Evolutionary conservation across 2,797 vertebrate species (phyloP).

Genomic region (Myripristis murdjan): DNA sequence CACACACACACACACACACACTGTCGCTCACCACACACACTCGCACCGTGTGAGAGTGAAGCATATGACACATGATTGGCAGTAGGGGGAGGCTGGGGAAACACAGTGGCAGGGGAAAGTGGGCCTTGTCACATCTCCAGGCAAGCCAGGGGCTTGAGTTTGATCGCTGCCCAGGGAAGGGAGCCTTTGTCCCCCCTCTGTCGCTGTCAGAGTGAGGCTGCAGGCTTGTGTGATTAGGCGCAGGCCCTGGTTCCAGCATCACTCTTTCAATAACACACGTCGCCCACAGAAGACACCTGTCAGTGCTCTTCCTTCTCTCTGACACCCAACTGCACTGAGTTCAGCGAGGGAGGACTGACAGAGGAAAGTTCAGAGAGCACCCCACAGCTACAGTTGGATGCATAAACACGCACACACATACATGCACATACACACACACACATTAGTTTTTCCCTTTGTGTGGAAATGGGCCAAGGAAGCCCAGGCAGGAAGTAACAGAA

Average conservation of each 20-base stretch:
- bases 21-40: slow-evolving; percentile 25
- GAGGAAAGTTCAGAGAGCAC: slow-evolving; percentile 67
- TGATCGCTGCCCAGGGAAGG: slow-evolving; percentile 78
- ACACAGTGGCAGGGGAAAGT: slow-evolving; percentile 63
- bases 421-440: slow-evolving; percentile 17
- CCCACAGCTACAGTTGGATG: slow-evolving; percentile 55
- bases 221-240: slow-evolving; percentile 70
- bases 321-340: slow-evolving; percentile 60
- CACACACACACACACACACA: slow-evolving; percentile 35
- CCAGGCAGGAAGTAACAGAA: slow-evolving; percentile 48
- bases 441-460: slow-evolving; percentile 30
- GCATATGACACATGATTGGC: slow-evolving; percentile 81
- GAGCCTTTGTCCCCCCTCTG: slow-evolving; percentile 58
- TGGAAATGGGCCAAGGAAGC: slow-evolving; percentile 60
- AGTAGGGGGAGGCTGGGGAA: slow-evolving; percentile 55
- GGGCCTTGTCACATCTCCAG: slow-evolving; percentile 79
- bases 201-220: slow-evolving; percentile 69
- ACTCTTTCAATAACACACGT: slow-evolving; percentile 57
- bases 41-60: slow-evolving; percentile 58
- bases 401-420: slow-evolving; percentile 7
- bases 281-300: slow-evolving; percentile 76
- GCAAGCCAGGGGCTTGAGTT: slow-evolving; percentile 76
- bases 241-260: slow-evolving; percentile 67
- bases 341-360: slow-evolving; percentile 64
- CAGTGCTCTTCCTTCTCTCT: slow-evolving; percentile 66